Evolutionary conservation across 2,888 invertebrate genomes (phyloP), one percentile per base, ranked within the genome.

Genomic region (Stenurella melanura): DNA sequence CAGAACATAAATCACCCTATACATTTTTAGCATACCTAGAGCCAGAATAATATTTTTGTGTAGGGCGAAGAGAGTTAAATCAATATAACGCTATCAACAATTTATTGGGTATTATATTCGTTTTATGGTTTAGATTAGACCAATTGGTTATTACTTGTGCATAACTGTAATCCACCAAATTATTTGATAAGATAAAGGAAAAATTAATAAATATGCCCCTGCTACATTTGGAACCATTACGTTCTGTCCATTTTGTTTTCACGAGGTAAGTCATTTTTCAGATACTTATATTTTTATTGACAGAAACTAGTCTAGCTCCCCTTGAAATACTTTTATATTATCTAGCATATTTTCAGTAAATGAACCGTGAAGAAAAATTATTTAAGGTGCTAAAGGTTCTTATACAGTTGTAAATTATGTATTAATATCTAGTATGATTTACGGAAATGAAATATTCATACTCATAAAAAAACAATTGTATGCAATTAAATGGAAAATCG

Each of bases 201-300:
- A 64, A 64, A 15, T 64, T 64, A 42, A 64, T 64, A 64, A 64
- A 64, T 64, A 64, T 18, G 12, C 10, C 18, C 11, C 11, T 42
- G 18, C 1, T 10, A 15, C 38, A 15, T 42, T 64, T 42, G 19
- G 64, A 19, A 10, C 64, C 38, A 18, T 18, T 42, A 42, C 30
- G 9, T 12, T 21, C 64, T 42, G 64, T 64, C 64, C 64, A 64
- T 64, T 64, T 64, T 64, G 64, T 64, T 64, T 64, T 64, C 64
- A 42, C 12, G 5, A 64, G 64, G 64, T 64, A 42, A 64, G 64
- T 38, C 17, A 17, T n/a, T 10, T 38, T 63, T 38, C 30, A 30
- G 18, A 38, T 18, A n/a, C 30, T n/a, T 34, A n/a, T 10, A 34
- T 63, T 21, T 26, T 26, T 26, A 26, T 26, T 26, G 21, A 4